Percentiles rank a stretch among this genome's conserved stretches.
phyloP scores from a whole-genome alignment of 2,797 vertebrate genomes.

The Tokudaia tokunoshimensis region DNA sequence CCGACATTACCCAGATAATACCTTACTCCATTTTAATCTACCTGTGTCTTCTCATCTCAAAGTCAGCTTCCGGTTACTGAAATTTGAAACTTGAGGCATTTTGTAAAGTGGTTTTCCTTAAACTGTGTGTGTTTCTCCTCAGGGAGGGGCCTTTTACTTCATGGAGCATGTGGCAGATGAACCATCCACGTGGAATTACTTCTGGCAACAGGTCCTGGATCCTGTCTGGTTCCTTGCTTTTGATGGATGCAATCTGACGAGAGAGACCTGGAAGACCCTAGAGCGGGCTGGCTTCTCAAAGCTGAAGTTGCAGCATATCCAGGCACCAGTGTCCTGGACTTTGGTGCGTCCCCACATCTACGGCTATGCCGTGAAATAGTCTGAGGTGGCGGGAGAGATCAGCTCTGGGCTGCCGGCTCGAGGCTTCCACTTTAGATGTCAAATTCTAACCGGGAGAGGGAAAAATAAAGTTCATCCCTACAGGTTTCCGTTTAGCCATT shows the following conservation, averaged over 20 bases:
- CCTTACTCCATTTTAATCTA: neutral
- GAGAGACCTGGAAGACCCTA: conserved; percentile 91
- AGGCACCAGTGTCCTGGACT: conserved; percentile 79
- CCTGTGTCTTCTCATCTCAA: neutral
- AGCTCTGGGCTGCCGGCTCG: rapidly evolving
- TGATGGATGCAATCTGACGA: conserved; percentile 90
- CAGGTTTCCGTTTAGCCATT: neutral
- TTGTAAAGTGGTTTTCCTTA: neutral
- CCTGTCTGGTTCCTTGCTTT: conserved; percentile 92
- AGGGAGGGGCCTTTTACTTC: conserved; percentile 89
- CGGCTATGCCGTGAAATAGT: conserved; percentile 92
- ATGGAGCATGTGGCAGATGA: conserved; percentile 88
- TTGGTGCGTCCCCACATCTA: conserved; percentile 89
- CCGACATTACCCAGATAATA: neutral
- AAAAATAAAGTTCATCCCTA: conserved; percentile 10
- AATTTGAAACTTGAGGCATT: neutral
- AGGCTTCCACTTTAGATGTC: neutral
- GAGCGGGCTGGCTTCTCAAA: conserved; percentile 92
- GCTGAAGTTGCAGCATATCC: conserved; percentile 89
- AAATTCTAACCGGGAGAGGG: neutral
- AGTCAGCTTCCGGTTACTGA: neutral
- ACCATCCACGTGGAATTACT: conserved; percentile 87
- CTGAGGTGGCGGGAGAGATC: rapidly evolving
- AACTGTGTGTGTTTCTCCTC: conserved; percentile 1
- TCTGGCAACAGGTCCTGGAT: conserved; percentile 92